Evolutionary conservation across 2,113 vertebrate genomes (phyloP).

Genomic region (Sebastes fasciatus): DNA sequence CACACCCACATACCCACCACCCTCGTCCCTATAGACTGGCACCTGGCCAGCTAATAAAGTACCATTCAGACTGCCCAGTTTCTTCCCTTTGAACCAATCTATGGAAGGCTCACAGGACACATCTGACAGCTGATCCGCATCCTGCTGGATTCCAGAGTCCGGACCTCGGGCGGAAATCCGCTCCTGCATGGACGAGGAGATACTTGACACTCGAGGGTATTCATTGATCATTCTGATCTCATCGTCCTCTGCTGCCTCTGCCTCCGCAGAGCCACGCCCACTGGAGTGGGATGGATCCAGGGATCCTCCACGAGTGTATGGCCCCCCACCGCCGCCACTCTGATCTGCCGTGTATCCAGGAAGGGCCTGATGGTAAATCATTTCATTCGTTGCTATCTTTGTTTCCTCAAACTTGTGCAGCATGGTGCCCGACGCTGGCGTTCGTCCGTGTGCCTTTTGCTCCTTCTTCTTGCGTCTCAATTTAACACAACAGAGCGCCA

Average conservation of each 20-base stretch:
- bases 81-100: slow-evolving; percentile 98
- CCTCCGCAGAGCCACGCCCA: slow-evolving; percentile 94
- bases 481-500: slow-evolving; percentile 90
- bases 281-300: slow-evolving; percentile 98
- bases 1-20: slow-evolving; percentile 88
- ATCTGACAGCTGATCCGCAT: slow-evolving; percentile 95
- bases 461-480: slow-evolving; percentile 84
- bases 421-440: slow-evolving; percentile 80
- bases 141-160: slow-evolving; percentile 97
- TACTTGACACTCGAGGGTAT: slow-evolving; percentile 93
- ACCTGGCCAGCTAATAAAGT: slow-evolving; percentile 90
- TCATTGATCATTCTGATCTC: slow-evolving; percentile 99
- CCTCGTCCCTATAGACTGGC: slow-evolving; percentile 90
- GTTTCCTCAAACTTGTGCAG: slow-evolving; percentile 91
- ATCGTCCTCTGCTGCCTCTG: slow-evolving; percentile 92
- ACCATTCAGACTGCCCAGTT: slow-evolving; percentile 84
- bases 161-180: slow-evolving; percentile 93
- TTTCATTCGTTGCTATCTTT: slow-evolving; percentile 83
- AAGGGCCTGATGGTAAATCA: slow-evolving; percentile 95
- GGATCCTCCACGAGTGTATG: slow-evolving; percentile 92
- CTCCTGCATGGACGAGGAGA: slow-evolving; percentile 94
- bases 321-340: slow-evolving; percentile 75
- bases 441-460: slow-evolving; percentile 75
- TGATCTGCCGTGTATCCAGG: slow-evolving; percentile 88
- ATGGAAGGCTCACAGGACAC: slow-evolving; percentile 93